Percentiles rank a stretch among this genome's conserved stretches.
These are phyloP conservation scores for Drosophila affinis DNA, from an alignment of 2,888 invertebrate species.

Conservation along the genomic window DNA sequence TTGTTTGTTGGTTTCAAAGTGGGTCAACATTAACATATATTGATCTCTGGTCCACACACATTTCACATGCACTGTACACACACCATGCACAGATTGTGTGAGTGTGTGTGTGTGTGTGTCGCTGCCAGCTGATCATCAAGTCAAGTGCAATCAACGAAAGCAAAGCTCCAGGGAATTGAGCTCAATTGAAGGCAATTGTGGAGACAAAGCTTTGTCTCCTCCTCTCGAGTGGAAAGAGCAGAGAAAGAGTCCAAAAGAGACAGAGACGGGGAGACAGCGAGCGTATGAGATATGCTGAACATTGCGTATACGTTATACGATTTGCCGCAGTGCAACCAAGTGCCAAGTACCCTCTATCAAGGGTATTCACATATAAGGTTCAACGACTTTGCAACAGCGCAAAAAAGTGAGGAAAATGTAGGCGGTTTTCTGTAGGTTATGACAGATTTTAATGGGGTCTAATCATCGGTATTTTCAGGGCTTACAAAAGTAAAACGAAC, in stretches of 20 bases:
- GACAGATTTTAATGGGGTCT: too few species aligned
- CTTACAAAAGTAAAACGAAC: too few species aligned
- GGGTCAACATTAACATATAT: slow-evolving; percentile 37
- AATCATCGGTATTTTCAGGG: too few species aligned
- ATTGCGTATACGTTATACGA: slow-evolving; percentile 5
- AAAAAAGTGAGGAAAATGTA: neutral
- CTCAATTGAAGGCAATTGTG: slow-evolving; percentile 79
- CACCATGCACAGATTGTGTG: neutral
- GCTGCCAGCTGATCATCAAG: slow-evolving; percentile 55
- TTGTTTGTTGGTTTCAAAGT: slow-evolving; percentile 21
- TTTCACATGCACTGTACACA: slow-evolving; percentile 41
- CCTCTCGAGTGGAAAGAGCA: neutral
- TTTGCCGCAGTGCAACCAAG: neutral
- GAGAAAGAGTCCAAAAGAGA: neutral
- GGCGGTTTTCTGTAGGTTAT: neutral
- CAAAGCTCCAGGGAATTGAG: slow-evolving; percentile 63
- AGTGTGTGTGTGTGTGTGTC: slow-evolving; percentile 21
- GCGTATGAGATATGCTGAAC: neutral
- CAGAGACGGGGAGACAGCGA: neutral
- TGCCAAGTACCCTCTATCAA: slow-evolving; percentile 27
- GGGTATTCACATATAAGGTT: slow-evolving; percentile 5
- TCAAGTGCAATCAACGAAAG: slow-evolving; percentile 67
- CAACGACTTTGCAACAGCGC: neutral
- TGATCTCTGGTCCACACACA: slow-evolving; percentile 31
- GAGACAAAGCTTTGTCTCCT: slow-evolving; percentile 13